Evolutionary conservation across 2,888 invertebrate genomes (phyloP), one percentile per base, ranked within the genome.

Genomic region (Apodemia mormo): DNA sequence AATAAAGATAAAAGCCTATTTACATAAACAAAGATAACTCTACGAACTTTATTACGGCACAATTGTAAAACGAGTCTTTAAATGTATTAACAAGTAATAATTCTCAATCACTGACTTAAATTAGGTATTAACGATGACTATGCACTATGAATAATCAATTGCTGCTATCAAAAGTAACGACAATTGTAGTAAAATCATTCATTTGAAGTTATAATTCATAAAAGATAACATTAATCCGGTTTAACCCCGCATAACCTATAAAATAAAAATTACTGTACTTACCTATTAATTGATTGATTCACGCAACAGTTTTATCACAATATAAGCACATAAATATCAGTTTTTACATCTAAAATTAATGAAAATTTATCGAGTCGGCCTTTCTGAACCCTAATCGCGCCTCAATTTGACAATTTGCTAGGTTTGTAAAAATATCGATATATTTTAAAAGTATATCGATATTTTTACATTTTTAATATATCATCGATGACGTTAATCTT

Each of bases 101-200:
- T 58, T 58, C 58, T 58, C 58, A 58, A 33, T 58, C 58, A 58
- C 2, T 33, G 58, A 58, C 14, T 58, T 58, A 58, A 58, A 58
- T 58, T 58, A 58, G 12, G 58, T 30, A 58, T 58, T 61, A 61
- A 61, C 61, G 14, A 61, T 61, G 37, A 37, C 37, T 33, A 37
- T 33, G 61, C 61, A 61, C 33, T 61, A 37, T 61, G 61, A 61
- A 61, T 61, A 61, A 61, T 61, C 61, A 61, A 61, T 61, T 61
- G n/a, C 61, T 29, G 33, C n/a, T 61, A 61, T 61, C 61, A 61
- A 12, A 37, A 33, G 61, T 14, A 61, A 61, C 61, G 33, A 30
- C 58, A 61, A 2, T 33, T 14, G 33, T 37, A 30, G 14, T 33
- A 33, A 61, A 30, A 58, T 30, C 12, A 30, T 7, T 14, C 33